These are phyloP conservation scores for Oxyura jamaicensis DNA, from an alignment of 2,113 vertebrate species.

Conservation along the genomic window DNA sequence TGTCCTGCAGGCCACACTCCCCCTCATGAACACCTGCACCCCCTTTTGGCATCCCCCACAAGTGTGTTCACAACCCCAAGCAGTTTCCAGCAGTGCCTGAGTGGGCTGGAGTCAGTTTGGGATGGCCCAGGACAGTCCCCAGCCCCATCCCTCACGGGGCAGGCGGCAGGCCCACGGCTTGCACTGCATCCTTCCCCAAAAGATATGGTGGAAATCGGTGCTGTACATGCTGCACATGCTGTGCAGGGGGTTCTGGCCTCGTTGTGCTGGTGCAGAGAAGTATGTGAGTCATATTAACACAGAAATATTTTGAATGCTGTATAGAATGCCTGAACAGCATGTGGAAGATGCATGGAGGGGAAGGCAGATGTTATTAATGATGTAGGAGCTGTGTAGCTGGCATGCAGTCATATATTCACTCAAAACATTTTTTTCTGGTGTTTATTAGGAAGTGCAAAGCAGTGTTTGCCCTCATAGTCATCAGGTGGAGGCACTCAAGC, in stretches of 20 bases:
- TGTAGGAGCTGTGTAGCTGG: background rate
- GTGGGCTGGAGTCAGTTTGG: background rate
- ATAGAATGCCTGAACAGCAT: background rate
- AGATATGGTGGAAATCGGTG: background rate
- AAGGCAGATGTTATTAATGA: background rate
- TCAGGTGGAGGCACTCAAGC: background rate
- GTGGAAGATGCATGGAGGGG: background rate
- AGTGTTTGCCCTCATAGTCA: background rate
- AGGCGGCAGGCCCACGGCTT: background rate
- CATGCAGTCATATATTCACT: background rate
- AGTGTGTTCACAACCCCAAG: background rate
- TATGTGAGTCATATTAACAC: background rate
- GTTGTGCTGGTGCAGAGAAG: background rate
- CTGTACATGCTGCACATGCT: rapidly evolving
- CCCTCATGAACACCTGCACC: rapidly evolving
- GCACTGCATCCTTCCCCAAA: background rate
- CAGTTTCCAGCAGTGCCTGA: background rate
- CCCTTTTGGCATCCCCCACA: background rate
- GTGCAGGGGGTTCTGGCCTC: background rate
- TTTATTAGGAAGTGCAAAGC: background rate
- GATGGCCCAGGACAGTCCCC: rapidly evolving
- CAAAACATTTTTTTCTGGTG: background rate
- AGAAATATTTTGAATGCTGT: background rate
- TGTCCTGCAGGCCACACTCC: background rate
- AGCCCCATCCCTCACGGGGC: too few relatives aligned